Base-by-base conservation (phyloP, 2,113 vertebrate genomes). In the Chaetops frenatus region DNA sequence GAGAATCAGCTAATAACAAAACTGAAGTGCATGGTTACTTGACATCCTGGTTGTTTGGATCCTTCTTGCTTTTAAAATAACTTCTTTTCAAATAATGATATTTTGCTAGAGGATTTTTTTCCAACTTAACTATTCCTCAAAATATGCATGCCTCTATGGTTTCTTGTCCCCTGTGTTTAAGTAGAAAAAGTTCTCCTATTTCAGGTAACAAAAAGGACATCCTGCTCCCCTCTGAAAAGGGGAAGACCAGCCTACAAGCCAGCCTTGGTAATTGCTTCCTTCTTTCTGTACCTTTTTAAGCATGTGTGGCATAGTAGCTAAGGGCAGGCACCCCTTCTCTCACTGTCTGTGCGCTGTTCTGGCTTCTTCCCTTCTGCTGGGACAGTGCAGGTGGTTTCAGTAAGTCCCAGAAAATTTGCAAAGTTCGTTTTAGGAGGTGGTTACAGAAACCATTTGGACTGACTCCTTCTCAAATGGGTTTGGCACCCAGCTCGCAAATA, bases 331-430 rank as follows among this genome's bases (percentile, higher is more conserved):
- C 40, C 29, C 17, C 20, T 82, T 51, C 44, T 45, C 19, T 38
- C 35, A 18, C 33, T 50, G 21, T n/a, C 56, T 22, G 5, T 62
- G 15, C 33, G 17, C 70, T 79, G n/a, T 7, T 50, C 44, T 78
- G 36, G 14, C 51, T 80, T 73, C 35, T 80, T 66, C 47, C 67
- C 25, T 85, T 57, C 54, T 92, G 28, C 86, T 86, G 62, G 18
- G 33, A 22, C n/a, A 42, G 19, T 36, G 15, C 29, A 51, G 0
- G 38, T 0, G 0, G 16, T 72, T 83, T 77, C 36, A 18, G 2
- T 53, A 88, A 79, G 56, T 64, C 62, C 27, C 50, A 54, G 60
- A 81, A 62, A 22, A 60, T 86, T 65, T 70, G 23, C 23, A 7
- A 38, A 90, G 56, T 64, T 45, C 8, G 1, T 90, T 95, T 78